Evolutionary conservation across 2,113 vertebrate species (phyloP).

Genomic region (Orientallactaga bullata): DNA sequence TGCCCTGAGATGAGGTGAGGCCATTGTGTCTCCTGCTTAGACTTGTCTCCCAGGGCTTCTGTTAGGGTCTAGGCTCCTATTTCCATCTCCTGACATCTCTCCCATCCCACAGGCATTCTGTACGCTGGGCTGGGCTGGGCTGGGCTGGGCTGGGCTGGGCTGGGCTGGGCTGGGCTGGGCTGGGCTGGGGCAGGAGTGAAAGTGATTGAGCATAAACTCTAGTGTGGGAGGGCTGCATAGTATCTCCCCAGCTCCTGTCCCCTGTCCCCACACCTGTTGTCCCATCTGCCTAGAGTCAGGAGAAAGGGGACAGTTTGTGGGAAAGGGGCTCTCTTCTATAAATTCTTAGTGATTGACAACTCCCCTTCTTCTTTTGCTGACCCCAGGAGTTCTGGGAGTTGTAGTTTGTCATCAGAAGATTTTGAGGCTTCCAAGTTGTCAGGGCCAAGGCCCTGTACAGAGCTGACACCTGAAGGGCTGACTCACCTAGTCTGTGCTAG

Average conservation of each 20-base stretch:
- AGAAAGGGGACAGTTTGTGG: slow-evolving; percentile 48
- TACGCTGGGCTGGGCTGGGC: too few species aligned
- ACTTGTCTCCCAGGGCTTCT: slow-evolving; percentile 42
- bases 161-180: too few species aligned
- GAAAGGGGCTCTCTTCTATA: slow-evolving; percentile 3
- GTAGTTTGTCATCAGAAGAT: slow-evolving; percentile 50
- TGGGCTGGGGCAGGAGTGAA: background rate
- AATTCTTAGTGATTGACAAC: slow-evolving; percentile 3
- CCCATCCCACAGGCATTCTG: background rate
- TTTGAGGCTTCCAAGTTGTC: slow-evolving; percentile 35
- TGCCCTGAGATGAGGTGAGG: slow-evolving; percentile 30
- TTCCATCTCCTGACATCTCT: slow-evolving; percentile 15
- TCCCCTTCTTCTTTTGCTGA: slow-evolving; percentile 4
- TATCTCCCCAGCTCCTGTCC: background rate
- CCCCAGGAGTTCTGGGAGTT: slow-evolving; percentile 53
- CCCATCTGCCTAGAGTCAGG: slow-evolving; percentile 64
- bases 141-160: too few species aligned
- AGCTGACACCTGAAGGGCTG: slow-evolving; percentile 8
- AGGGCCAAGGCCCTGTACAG: slow-evolving; percentile 26
- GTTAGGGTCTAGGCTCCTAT: background rate
- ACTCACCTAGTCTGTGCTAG: background rate
- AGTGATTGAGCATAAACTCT: background rate
- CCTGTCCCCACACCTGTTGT: background rate
- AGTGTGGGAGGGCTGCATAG: background rate
- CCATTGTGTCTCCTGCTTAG: slow-evolving; percentile 3